Conservation (phyloP, 2,888 invertebrate species). For the Asteroscopus sphinx region DNA sequence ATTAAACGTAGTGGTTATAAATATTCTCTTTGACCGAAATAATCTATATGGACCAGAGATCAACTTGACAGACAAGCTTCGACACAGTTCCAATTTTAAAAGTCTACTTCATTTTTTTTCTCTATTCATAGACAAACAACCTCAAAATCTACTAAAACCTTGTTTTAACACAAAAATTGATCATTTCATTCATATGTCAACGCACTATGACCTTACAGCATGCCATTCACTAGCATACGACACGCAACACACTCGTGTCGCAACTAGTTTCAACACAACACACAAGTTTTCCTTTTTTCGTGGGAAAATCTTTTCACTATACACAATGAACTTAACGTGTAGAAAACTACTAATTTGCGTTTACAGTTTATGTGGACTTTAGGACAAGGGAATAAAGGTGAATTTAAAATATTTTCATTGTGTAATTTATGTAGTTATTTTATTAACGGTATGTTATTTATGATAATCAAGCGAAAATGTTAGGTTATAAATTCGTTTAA, state of each 20-base stretch:
- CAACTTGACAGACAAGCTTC: too few relatives aligned
- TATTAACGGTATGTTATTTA: slow-evolving; percentile 38
- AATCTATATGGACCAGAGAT: too few relatives aligned
- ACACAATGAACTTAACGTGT: slow-evolving; percentile 73
- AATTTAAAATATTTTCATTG: slow-evolving; percentile 11
- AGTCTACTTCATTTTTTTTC: too few relatives aligned
- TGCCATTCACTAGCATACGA: slow-evolving; percentile 68
- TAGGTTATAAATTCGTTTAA: slow-evolving; percentile 39
- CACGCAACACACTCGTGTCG: slow-evolving; percentile 71
- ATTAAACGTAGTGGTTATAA: too few relatives aligned
- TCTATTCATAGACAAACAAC: too few relatives aligned
- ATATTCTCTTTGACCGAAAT: too few relatives aligned
- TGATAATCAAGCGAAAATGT: slow-evolving; percentile 55
- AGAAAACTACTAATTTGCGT: slow-evolving; percentile 59
- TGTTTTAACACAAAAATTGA: slow-evolving; percentile 25
- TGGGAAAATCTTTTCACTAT: slow-evolving; percentile 86
- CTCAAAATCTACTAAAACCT: slow-evolving; percentile 25
- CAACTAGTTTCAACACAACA: slow-evolving; percentile 79
- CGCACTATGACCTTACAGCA: slow-evolving; percentile 57
- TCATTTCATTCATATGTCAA: slow-evolving; percentile 55
- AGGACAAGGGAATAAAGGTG: slow-evolving; percentile 15
- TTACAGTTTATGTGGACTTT: slow-evolving; percentile 43
- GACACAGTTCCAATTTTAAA: too few relatives aligned
- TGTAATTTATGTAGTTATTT: slow-evolving; percentile 17
- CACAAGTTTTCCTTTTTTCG: slow-evolving; percentile 85